A percentile compares a stretch with the other conserved stretches of the same genome.
phyloP scores from a whole-genome alignment of 2,888 invertebrate genomes.

The Pediacus dermestoides region DNA sequence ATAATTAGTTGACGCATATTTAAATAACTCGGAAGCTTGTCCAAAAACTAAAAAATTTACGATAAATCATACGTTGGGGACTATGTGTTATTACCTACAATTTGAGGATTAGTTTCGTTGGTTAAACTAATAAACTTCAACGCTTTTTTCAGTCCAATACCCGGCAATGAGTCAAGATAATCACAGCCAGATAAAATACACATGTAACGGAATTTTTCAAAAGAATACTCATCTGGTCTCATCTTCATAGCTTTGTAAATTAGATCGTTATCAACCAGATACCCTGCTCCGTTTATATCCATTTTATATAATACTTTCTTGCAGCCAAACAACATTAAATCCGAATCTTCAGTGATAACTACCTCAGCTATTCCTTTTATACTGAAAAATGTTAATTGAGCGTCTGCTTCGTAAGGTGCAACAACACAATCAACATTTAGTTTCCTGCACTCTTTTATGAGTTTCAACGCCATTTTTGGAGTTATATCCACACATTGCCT shows the following conservation, averaged over 20 bases:
- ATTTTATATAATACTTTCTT: slow-evolving; percentile 92
- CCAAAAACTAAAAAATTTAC: slow-evolving; percentile 65
- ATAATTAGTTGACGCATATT: slow-evolving; percentile 73
- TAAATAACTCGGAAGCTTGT: slow-evolving; percentile 75
- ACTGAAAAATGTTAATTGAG: slow-evolving; percentile 91
- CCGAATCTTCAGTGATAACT: slow-evolving; percentile 97
- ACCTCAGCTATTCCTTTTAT: slow-evolving; percentile 78
- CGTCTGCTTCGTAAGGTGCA: slow-evolving; percentile 96
- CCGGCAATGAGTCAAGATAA: slow-evolving; percentile 87
- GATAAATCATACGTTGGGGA: no score
- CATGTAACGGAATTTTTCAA: slow-evolving; percentile 89
- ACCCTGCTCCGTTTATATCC: slow-evolving; percentile 76
- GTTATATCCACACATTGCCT: slow-evolving; percentile 72
- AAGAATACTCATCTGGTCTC: slow-evolving; percentile 59
- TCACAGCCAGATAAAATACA: slow-evolving; percentile 99
- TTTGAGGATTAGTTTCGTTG: slow-evolving; percentile 67
- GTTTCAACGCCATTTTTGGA: slow-evolving; percentile 83
- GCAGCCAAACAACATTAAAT: slow-evolving; percentile 95
- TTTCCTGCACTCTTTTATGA: slow-evolving; percentile 78
- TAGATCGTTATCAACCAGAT: slow-evolving; percentile 72
- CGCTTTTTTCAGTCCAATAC: slow-evolving; percentile 90
- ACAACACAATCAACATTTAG: slow-evolving; percentile 91
- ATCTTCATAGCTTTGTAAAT: slow-evolving; percentile 71
- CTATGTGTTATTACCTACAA: no score
- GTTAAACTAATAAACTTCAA: slow-evolving; percentile 78